phyloP scores from a whole-genome alignment of 2,797 vertebrate genomes.

The Hylomyscus alleni region DNA sequence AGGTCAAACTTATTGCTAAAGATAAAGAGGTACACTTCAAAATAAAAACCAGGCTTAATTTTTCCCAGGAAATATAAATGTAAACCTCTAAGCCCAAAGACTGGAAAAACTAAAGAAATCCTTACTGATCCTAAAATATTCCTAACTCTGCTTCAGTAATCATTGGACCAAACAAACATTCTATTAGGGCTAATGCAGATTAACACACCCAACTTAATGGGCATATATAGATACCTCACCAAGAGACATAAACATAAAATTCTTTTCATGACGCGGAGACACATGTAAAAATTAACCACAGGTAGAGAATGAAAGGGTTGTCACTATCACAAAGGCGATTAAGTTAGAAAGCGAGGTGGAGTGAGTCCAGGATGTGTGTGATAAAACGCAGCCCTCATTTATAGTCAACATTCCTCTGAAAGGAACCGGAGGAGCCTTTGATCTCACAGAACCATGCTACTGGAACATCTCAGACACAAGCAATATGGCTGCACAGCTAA shows the following conservation, averaged over 20 bases:
- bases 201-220: neutral
- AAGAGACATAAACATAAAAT: slow-evolving; percentile 4
- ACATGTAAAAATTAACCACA: slow-evolving; percentile 16
- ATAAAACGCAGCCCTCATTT: neutral
- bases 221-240: too few species aligned
- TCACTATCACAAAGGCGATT: neutral
- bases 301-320: neutral
- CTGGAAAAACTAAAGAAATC: neutral
- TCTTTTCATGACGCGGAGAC: neutral
- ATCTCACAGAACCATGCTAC: neutral
- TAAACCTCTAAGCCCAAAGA: slow-evolving; percentile 51
- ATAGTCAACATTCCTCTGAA: neutral
- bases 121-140: neutral
- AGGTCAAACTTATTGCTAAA: slow-evolving; percentile 19
- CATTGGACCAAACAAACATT: neutral
- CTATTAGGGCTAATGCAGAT: neutral
- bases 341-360: neutral
- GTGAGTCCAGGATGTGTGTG: neutral
- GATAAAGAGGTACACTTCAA: slow-evolving; percentile 14
- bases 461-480: neutral
- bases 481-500: neutral
- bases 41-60: slow-evolving; percentile 17
- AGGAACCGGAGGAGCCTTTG: neutral
- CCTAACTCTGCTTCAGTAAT: neutral
- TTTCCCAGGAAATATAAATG: neutral